These are phyloP conservation scores for Cirrhinus mrigala DNA, from an alignment of 2,797 vertebrate species.

Conservation along the genomic window DNA sequence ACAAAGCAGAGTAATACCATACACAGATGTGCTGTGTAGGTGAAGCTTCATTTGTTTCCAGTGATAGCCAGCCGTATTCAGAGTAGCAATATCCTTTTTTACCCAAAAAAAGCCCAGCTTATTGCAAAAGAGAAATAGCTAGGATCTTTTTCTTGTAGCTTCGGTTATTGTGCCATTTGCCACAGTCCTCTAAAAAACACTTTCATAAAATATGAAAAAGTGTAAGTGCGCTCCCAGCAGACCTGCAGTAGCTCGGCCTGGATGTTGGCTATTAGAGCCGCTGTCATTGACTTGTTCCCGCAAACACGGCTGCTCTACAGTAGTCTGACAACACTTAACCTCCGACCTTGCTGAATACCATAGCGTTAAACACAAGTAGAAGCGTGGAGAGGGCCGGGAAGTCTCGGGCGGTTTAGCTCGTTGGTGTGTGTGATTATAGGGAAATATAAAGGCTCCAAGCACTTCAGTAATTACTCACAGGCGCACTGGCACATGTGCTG, in stretches of 20 bases:
- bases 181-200: background rate
- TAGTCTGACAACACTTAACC: slow-evolving; percentile 59
- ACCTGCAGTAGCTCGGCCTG: background rate
- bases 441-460: slow-evolving; percentile 30
- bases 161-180: background rate
- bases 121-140: background rate
- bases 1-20: slow-evolving; percentile 22
- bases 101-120: background rate
- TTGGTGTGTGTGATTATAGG: slow-evolving; percentile 50
- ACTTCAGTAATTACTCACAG: slow-evolving; percentile 46
- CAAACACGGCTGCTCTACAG: slow-evolving; percentile 34
- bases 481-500: slow-evolving; percentile 17
- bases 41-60: slow-evolving; percentile 2
- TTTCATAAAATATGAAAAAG: slow-evolving; percentile 21
- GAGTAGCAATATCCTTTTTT: background rate
- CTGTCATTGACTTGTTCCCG: background rate
- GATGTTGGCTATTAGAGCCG: background rate
- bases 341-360: slow-evolving; percentile 44
- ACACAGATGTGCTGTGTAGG: slow-evolving; percentile 38
- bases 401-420: slow-evolving; percentile 47
- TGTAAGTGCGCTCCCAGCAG: background rate
- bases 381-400: slow-evolving; percentile 34
- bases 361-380: slow-evolving; percentile 48
- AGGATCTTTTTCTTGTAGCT: background rate
- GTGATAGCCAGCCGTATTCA: background rate